phyloP scores from a whole-genome alignment of 37 sponge, comb jelly and placozoan species.

The Chondrosia reniformis region DNA sequence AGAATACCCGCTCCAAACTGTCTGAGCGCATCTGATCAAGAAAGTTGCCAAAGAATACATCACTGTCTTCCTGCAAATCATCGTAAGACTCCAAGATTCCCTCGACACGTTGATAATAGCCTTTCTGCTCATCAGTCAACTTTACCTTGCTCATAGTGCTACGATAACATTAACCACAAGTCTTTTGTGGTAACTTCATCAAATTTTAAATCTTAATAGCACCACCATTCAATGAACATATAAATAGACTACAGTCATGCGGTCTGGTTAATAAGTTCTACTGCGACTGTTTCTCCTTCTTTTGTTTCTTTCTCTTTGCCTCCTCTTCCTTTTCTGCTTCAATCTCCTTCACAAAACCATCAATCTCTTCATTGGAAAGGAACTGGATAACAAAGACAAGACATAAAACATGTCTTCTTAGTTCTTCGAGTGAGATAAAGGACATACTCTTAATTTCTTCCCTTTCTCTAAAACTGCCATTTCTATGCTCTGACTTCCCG shows the following conservation, averaged over 20 bases:
- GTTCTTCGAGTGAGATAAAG: background rate
- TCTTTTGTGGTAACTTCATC: too few relatives aligned
- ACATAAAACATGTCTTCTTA: background rate
- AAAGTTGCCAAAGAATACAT: slow-evolving; percentile 41
- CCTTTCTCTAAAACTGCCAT: slow-evolving; percentile 91
- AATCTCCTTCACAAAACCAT: slow-evolving; percentile 70
- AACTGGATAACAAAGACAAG: slow-evolving; percentile 40
- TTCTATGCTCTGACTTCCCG: slow-evolving; percentile 95
- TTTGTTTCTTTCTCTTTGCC: slow-evolving; percentile 79
- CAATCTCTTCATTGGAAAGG: slow-evolving; percentile 80
- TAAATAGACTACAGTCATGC: too few relatives aligned
- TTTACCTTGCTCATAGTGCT: too few relatives aligned
- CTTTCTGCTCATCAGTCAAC: slow-evolving; percentile 29
- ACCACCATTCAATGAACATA: too few relatives aligned
- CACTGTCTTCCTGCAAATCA: slow-evolving; percentile 13
- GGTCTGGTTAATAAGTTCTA: too few relatives aligned
- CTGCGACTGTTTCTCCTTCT: slow-evolving; percentile 36
- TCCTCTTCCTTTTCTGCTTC: slow-evolving; percentile 89
- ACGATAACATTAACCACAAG: too few relatives aligned
- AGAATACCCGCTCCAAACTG: slow-evolving; percentile 30
- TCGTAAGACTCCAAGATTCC: slow-evolving; percentile 34
- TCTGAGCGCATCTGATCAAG: slow-evolving; percentile 42
- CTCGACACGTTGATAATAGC: slow-evolving; percentile 56
- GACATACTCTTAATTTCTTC: slow-evolving; percentile 61
- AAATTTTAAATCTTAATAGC: too few relatives aligned